Evolutionary conservation across 2,797 vertebrate species (phyloP), one percentile per base, ranked within the genome.

Genomic region (Harpagifer antarcticus): DNA sequence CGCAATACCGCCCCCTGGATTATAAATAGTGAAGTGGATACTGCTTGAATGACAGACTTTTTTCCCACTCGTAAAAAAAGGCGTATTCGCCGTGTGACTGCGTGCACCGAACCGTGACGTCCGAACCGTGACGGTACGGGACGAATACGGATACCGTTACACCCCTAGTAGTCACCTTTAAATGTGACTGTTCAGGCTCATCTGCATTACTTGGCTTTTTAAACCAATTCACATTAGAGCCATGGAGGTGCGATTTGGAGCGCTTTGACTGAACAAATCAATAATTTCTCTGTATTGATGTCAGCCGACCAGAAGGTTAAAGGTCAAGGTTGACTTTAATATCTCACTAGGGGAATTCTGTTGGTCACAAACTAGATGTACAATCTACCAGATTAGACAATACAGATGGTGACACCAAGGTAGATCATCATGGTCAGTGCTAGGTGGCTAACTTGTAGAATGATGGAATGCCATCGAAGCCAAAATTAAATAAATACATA

Each of bases 161-260:
- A n/a, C n/a, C n/a, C n/a, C n/a, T n/a, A n/a, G 59, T 45, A 42
- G 59, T 71, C 48, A 55, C 53, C 68, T 83, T 72, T 65, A 79
- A 48, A 23, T 74, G 48, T 31, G 17, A 58, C 45, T 68, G 47
- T 54, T 74, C 14, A 57, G 70, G 19, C 50, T 77, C 63, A 81
- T 75, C 58, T 76, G 72, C 52, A 72, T 11, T 76, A 72, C 43
- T 31, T 33, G 72, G 43, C 67, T 68, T 63, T 81, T 74, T 14
- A 50, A 57, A 62, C 61, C 27, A 27, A 27, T 27, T 27, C 13
- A 7, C 27, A 49, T 59, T 45, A 9, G 33, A 0, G n/a, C n/a
- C n/a, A n/a, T 55, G 16, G 3, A 27, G 50, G 44, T 59, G 42
- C 72, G 62, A 43, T 44, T 23, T 0, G 45, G 7, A 44, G 40